Conservation (phyloP, 2,113 vertebrate species). For the Sapayoa aenigma region DNA sequence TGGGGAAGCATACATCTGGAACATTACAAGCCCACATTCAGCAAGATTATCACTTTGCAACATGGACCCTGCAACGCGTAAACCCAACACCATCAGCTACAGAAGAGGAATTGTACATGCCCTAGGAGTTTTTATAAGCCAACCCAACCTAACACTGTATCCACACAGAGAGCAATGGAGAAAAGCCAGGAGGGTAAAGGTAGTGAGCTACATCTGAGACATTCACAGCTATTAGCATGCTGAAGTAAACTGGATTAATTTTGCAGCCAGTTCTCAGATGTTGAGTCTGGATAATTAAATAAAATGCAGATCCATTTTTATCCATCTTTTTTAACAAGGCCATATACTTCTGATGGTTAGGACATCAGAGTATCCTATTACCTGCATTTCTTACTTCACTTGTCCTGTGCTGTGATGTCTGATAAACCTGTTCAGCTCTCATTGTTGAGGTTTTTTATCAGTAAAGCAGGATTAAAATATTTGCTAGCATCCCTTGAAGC, state of each 20-base stretch:
- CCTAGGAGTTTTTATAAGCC: background rate
- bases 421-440: background rate
- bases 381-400: background rate
- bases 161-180: background rate
- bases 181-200: background rate
- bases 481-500: background rate
- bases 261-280: background rate
- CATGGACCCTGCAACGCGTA: background rate
- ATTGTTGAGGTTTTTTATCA: background rate
- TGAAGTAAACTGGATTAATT: background rate
- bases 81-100: background rate
- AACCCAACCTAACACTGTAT: background rate
- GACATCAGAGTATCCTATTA: background rate
- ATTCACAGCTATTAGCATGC: background rate
- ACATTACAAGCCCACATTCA: fast-evolving
- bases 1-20: background rate
- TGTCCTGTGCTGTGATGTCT: background rate
- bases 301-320: background rate
- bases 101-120: background rate
- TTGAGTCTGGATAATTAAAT: background rate
- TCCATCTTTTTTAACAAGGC: background rate
- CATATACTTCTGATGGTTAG: background rate
- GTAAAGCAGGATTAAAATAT: conserved; percentile 17
- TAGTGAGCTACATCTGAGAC: background rate
- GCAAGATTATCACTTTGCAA: background rate